Percentiles rank a stretch among this genome's conserved stretches.
Evolutionary conservation across 1,140 invertebrate species (phyloP).

Genomic region (Neoseiulus cucumeris): DNA sequence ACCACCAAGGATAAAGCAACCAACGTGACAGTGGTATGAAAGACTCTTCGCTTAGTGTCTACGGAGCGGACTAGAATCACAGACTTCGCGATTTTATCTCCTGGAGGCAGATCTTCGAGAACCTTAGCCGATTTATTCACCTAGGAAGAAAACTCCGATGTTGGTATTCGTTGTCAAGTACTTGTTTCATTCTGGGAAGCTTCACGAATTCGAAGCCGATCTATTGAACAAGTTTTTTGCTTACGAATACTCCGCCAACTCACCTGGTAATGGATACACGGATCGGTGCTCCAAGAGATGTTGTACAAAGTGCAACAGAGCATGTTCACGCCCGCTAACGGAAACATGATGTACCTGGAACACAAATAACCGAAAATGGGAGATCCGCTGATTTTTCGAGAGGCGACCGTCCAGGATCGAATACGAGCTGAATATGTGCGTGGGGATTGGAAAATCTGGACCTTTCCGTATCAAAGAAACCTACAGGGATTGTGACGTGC

Average conservation of each 20-base stretch:
- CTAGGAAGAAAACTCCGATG: not conserved
- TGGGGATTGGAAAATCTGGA: not conserved
- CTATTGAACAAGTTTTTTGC: too few relatives aligned
- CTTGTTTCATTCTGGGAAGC: not conserved
- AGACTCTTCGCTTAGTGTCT: not conserved
- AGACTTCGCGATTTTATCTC: not conserved
- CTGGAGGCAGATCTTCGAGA: not conserved
- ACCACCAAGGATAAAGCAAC: not conserved
- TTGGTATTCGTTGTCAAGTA: not conserved
- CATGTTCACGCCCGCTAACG: not conserved
- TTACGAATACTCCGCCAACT: not conserved
- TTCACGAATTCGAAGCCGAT: not conserved
- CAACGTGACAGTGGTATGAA: not conserved
- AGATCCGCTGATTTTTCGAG: not conserved
- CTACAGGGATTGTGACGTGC: conserved; percentile 3
- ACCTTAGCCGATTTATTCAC: not conserved
- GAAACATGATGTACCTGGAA: conserved; percentile 2
- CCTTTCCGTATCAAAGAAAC: not conserved
- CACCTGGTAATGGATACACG: not conserved
- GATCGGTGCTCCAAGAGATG: not conserved
- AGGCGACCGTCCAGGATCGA: not conserved
- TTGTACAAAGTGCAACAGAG: conserved; percentile 5
- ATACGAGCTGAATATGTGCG: not conserved
- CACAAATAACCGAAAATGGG: not conserved
- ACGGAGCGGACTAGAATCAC: not conserved